phyloP scores from a whole-genome alignment of 1,140 invertebrate genomes.

The Nilaparvata lugens region DNA sequence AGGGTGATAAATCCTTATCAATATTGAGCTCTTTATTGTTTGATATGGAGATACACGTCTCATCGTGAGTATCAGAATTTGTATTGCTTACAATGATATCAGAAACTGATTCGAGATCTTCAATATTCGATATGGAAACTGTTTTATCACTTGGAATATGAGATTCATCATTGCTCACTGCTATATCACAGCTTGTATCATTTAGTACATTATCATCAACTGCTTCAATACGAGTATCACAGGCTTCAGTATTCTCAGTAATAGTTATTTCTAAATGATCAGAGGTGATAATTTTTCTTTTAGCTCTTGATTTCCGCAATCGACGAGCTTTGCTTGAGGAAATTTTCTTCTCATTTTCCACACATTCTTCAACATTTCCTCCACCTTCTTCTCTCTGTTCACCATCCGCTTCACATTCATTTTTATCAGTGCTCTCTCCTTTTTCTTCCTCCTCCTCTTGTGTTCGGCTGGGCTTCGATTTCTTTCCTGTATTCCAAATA shows the following conservation, averaged over 20 bases:
- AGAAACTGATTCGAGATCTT: no score
- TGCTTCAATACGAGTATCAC: neutral
- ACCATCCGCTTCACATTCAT: neutral
- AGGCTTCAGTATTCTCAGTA: neutral
- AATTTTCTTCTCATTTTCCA: neutral
- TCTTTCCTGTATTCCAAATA: constrained; percentile 6
- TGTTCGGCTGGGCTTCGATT: neutral
- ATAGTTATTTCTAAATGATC: no score
- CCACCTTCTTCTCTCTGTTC: neutral
- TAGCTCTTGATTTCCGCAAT: neutral
- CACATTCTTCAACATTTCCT: no score
- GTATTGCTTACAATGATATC: no score
- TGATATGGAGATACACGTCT: no score
- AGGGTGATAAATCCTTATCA: no score
- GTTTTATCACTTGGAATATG: neutral
- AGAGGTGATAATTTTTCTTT: neutral
- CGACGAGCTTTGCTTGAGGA: constrained; percentile 1
- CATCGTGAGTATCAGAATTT: no score
- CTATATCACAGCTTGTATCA: neutral
- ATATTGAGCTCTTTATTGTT: no score
- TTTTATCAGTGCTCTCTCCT: neutral
- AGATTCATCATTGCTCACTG: neutral
- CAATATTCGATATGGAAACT: neutral
- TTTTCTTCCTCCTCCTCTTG: neutral
- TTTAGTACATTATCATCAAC: neutral